phyloP scores from a whole-genome alignment of 2,113 vertebrate genomes.

The Stercorarius parasiticus region DNA sequence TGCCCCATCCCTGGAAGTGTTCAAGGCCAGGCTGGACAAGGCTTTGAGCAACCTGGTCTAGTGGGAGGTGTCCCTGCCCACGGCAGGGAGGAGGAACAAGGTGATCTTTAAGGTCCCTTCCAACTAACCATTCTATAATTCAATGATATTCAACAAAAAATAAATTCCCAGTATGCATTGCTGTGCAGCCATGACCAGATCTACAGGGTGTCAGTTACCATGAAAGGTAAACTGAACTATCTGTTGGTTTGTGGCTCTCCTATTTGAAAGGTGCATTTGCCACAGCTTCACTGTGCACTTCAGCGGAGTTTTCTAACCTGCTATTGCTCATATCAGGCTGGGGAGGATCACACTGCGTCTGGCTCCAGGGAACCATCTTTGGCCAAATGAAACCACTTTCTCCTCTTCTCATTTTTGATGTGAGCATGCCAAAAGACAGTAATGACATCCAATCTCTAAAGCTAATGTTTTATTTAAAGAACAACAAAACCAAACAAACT shows the following conservation, averaged over 20 bases:
- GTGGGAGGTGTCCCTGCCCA: not conserved
- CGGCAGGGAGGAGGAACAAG: not conserved
- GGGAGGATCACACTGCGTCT: not conserved
- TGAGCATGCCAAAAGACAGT: not conserved
- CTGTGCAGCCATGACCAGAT: not conserved
- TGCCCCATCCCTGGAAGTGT: not conserved
- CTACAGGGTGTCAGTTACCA: not conserved
- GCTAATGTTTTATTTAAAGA: constrained; percentile 12
- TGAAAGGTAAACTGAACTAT: not conserved
- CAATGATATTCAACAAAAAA: not conserved
- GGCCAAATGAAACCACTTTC: not conserved
- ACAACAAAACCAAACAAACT: not conserved
- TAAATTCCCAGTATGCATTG: not conserved
- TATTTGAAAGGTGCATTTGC: not conserved
- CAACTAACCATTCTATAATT: not conserved
- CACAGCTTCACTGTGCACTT: not conserved
- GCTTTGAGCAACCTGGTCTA: not conserved
- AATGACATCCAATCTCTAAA: not conserved
- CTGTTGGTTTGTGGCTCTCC: not conserved
- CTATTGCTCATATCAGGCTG: not conserved
- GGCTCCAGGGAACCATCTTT: not conserved
- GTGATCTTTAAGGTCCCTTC: not conserved
- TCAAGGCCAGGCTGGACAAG: not conserved
- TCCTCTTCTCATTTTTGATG: not conserved
- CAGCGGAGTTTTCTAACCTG: not conserved